Conservation (phyloP, 2,113 vertebrate species). For the Phasianus colchicus region DNA sequence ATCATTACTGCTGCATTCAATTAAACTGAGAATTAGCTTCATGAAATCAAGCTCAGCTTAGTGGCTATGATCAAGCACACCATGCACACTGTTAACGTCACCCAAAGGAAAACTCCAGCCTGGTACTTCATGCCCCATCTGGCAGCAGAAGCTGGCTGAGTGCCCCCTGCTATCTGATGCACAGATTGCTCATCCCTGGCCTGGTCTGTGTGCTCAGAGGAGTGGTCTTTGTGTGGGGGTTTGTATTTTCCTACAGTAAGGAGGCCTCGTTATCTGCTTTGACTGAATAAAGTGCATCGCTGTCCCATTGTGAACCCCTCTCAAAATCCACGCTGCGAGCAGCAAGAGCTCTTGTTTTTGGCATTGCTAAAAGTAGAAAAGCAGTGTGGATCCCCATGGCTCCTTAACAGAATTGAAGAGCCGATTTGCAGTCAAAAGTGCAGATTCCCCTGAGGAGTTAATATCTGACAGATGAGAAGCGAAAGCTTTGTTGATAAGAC, state of each 20-base stretch:
- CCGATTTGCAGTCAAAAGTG: neutral
- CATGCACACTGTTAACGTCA: neutral
- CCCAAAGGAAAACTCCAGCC: neutral
- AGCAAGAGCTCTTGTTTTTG: neutral
- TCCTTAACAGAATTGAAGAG: neutral
- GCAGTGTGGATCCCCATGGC: neutral
- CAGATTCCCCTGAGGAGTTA: neutral
- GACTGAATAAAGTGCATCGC: neutral
- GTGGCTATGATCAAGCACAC: neutral
- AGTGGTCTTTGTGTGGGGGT: neutral
- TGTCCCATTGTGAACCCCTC: neutral
- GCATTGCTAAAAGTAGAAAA: neutral
- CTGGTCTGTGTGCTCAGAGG: fast-evolving
- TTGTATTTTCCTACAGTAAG: neutral
- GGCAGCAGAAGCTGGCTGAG: neutral
- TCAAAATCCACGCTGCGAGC: neutral
- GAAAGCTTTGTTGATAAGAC: neutral
- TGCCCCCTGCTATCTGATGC: neutral
- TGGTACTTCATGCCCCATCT: neutral
- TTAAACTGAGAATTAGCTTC: conserved; percentile 38
- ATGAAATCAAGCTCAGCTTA: neutral
- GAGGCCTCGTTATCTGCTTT: neutral
- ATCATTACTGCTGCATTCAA: conserved; percentile 30
- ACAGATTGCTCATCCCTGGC: fast-evolving
- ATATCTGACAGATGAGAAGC: neutral